These are phyloP conservation scores for Octonoba sinensis DNA, from an alignment of 2,888 invertebrate species.

Conservation along the genomic window DNA sequence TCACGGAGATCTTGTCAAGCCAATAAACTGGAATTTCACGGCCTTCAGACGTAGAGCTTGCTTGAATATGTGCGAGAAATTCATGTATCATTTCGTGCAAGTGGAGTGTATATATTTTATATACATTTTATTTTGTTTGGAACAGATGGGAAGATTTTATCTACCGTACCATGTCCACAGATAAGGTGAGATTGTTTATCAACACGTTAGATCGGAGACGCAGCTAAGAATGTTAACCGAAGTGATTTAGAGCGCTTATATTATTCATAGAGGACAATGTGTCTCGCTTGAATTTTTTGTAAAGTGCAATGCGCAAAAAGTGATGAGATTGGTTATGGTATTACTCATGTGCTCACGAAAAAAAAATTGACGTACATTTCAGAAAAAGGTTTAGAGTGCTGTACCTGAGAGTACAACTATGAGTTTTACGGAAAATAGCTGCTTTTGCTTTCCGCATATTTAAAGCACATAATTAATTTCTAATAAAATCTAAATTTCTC, in stretches of 20 bases:
- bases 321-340: too few relatives aligned
- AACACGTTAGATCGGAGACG: not conserved
- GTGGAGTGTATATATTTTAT: constrained; percentile 21
- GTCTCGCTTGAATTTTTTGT: not conserved
- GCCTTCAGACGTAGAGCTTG: constrained; percentile 25
- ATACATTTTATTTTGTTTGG: constrained; percentile 20
- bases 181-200: constrained; percentile 36
- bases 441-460: too few relatives aligned
- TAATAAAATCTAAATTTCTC: too few relatives aligned
- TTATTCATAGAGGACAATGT: constrained; percentile 20
- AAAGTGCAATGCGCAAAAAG: too few relatives aligned
- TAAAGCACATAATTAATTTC: too few relatives aligned
- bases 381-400: too few relatives aligned
- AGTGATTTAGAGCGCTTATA: not conserved
- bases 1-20: constrained; percentile 61
- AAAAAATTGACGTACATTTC: too few relatives aligned
- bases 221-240: constrained; percentile 35
- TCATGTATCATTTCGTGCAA: constrained; percentile 40
- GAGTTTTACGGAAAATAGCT: too few relatives aligned
- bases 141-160: constrained; percentile 25
- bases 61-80: constrained; percentile 37
- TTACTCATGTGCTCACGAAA: too few relatives aligned
- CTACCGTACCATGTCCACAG: constrained; percentile 29
- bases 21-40: constrained; percentile 57
- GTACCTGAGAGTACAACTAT: too few relatives aligned